Percentiles rank a stretch among this genome's conserved stretches.
These are phyloP conservation scores for Agrochola circellaris DNA, from an alignment of 2,888 invertebrate species.

Conservation along the genomic window DNA sequence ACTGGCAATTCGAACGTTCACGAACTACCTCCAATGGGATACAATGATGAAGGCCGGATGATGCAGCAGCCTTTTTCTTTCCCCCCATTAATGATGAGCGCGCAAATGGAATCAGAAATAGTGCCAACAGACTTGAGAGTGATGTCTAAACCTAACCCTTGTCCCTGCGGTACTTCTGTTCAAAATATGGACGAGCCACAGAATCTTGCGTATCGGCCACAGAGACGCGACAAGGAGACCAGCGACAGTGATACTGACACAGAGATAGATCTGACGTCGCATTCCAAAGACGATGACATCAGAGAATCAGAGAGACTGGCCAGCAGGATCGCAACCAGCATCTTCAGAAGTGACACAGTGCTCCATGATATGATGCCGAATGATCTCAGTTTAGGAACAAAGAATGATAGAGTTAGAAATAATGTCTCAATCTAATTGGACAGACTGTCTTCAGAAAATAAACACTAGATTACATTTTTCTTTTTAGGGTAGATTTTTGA, in stretches of 20 bases:
- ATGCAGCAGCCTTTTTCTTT: slow-evolving; percentile 82
- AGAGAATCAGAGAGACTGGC: slow-evolving; percentile 86
- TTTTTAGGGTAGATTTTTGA: neutral
- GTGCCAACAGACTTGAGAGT: slow-evolving; percentile 87
- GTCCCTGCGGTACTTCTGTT: slow-evolving; percentile 77
- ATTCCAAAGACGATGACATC: slow-evolving; percentile 88
- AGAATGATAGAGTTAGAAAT: slow-evolving; percentile 80
- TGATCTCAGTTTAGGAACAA: slow-evolving; percentile 85
- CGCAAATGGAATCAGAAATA: slow-evolving; percentile 80
- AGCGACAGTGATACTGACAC: slow-evolving; percentile 88
- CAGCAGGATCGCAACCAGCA: slow-evolving; percentile 86
- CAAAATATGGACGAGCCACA: slow-evolving; percentile 81
- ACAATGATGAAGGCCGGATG: slow-evolving; percentile 83
- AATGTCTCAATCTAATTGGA: slow-evolving; percentile 78
- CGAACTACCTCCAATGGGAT: slow-evolving; percentile 80
- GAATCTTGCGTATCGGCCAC: slow-evolving; percentile 82
- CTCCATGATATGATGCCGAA: slow-evolving; percentile 88
- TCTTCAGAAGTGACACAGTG: slow-evolving; percentile 85
- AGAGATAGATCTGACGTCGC: slow-evolving; percentile 89
- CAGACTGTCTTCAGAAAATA: slow-evolving; percentile 20
- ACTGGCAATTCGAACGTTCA: slow-evolving; percentile 73
- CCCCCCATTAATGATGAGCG: slow-evolving; percentile 81
- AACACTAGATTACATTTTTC: neutral
- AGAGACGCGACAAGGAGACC: slow-evolving; percentile 74
- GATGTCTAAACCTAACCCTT: slow-evolving; percentile 79